Base-by-base conservation (phyloP, 2,797 vertebrate genomes). In the Percopsis omiscomaycus region DNA sequence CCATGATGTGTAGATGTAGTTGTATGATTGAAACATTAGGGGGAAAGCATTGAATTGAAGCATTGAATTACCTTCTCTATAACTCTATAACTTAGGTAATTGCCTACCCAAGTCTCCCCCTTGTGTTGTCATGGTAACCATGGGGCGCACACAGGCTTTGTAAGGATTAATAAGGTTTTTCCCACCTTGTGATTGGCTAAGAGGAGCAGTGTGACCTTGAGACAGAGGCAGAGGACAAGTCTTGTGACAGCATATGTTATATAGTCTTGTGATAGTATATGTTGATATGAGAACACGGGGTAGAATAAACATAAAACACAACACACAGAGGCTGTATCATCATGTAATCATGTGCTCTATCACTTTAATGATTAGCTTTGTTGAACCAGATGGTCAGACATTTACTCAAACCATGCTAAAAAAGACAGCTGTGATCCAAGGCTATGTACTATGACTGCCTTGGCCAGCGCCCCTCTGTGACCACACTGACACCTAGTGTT, bases 61-160 rank as follows among this genome's bases (percentile, higher is more conserved):
- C 62, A 49, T 78, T 71, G 65, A 79, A 67, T 81, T 81, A 86
- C 70, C 52, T 44, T 1, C 56, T 55, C 65, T 66, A 61, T 60
- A 77, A 83, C 74, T 69, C 66, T 14, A 22, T 22, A 22, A 22
- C 22, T 22, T 22, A 1, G 22, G 22, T 22, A 13, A 29, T 61
- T 44, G 62, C 52, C 64, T 78, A 49, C 69, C 77, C 62, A 74
- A 69, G 64, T 59, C 69, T 62, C 76, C 70, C 57, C 55, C 44
- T 66, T 59, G 61, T 64, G 89, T 91, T 89, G 80, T 80, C 84
- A 88, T 86, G 86, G 88, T 88, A 85, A 91, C 89, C 1, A 1
- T 74, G 59, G 52, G 66, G 78, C 62, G 88, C 77, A 60, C 68
- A 79, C 68, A 69, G 69, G 66, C 66, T 6, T 75, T 69, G 75